Base-by-base conservation (phyloP, 2,888 invertebrate genomes). In the Anoplius nigerrimus region DNA sequence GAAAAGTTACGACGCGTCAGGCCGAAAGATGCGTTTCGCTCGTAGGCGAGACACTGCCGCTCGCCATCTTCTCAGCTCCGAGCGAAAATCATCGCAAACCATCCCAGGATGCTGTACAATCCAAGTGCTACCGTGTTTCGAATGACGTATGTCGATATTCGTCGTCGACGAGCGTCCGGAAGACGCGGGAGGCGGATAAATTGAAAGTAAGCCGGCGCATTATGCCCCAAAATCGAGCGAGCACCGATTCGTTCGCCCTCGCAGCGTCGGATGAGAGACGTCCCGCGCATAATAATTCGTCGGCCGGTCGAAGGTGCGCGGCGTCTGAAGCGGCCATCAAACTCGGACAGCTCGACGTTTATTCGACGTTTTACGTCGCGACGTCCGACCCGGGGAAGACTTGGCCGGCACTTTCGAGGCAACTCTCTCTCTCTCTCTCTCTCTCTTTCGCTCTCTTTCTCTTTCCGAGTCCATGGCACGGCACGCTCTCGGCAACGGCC, bases 281-380 rank as follows among this genome's bases (percentile, higher is more conserved):
- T 48, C 48, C 13, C 48, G 48, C 16, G 18, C 48, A 48, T 48
- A 48, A 48, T 48, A 48, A 48, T 48, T 48, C 48, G n/a, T 16
- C 8, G 2, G 48, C 6, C n/a, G 48, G 48, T 18, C 48, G 56
- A 43, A 42, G 56, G 45, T 34, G 15, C 56, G 56, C 48, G 62
- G 22, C 52, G 43, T 20, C 43, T 27, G 51, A 45, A 45, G 16
- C 18, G 58, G 11, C 45, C 51, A 60, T 61, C 48, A 59, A 64
- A 59, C 48, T 55, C 56, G 13, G 16, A 42, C 34, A 34, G 20
- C 24, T 42, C 52, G 54, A 63, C 57, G 66, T 70, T 71, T 61
- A 72, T 58, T 66, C 66, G 62, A 34, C 34, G 57, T 78, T 72
- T 72, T 59, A 67, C 56, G 42, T 46, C 46, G 51, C 48, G 8